phyloP scores from a whole-genome alignment of 2,113 vertebrate genomes.

The Lampris megalopsis region DNA sequence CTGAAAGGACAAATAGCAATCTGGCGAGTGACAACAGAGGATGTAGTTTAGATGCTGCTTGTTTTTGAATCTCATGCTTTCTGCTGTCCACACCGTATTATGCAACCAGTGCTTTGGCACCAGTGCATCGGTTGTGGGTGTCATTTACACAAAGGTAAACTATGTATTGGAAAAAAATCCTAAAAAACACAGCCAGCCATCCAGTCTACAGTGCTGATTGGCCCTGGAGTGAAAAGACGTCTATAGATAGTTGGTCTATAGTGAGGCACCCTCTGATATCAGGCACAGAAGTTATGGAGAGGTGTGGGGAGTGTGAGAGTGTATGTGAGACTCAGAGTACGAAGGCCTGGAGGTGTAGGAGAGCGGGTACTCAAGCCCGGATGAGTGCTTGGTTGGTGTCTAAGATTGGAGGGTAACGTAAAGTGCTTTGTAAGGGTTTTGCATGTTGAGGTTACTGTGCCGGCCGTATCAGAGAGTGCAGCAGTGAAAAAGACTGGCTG shows the following conservation, averaged over 20 bases:
- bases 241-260: constrained; percentile 84
- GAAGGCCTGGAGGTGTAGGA: neutral
- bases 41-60: neutral
- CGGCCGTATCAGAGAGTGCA: constrained; percentile 80
- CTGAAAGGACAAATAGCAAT: neutral
- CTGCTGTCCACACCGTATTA: constrained; percentile 22
- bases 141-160: constrained; percentile 7
- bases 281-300: constrained; percentile 58
- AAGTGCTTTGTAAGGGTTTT: neutral
- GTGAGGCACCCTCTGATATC: constrained; percentile 82
- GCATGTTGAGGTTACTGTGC: constrained; percentile 35
- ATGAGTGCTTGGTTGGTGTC: neutral
- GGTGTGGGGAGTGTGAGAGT: neutral
- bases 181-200: constrained; percentile 32
- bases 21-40: constrained; percentile 12
- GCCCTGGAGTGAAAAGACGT: constrained; percentile 83
- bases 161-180: constrained; percentile 6
- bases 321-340: neutral
- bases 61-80: constrained; percentile 41
- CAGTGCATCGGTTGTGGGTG: constrained; percentile 41
- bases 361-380: neutral
- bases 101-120: constrained; percentile 50
- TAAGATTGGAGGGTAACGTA: neutral
- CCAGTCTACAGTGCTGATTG: constrained; percentile 30
- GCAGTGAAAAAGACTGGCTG: constrained; percentile 72